A percentile compares a stretch with the other conserved stretches of the same genome.
Conservation (phyloP, 2,797 vertebrate species). For the Sandelia bainsii region DNA sequence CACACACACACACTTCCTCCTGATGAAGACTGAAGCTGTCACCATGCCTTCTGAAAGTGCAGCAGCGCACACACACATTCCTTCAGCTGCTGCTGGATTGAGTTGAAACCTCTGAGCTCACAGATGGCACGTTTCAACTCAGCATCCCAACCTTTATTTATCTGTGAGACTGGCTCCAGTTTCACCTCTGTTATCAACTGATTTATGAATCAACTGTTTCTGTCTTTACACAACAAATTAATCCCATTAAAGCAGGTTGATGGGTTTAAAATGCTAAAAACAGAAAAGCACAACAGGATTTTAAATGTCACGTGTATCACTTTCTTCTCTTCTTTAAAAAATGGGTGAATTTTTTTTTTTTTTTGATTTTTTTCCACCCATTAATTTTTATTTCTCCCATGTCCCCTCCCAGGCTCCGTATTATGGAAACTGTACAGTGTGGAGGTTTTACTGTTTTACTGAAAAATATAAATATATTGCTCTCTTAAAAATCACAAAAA, state of each 20-base stretch:
- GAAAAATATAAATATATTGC: no score
- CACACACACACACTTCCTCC: conserved; percentile 43
- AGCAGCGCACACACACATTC: conserved; percentile 43
- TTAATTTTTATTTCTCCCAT: no score
- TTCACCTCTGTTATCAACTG: conserved; percentile 15
- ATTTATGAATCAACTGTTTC: background rate
- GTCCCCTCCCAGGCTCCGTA: no score
- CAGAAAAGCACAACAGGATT: background rate
- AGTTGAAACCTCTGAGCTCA: conserved; percentile 33
- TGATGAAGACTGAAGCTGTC: conserved; percentile 68
- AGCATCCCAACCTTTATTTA: conserved; percentile 40
- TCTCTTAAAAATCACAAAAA: no score
- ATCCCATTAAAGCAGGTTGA: background rate
- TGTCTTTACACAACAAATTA: no score
- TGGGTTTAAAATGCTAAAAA: background rate
- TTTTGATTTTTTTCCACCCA: no score
- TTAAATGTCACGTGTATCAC: background rate
- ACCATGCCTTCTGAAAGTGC: conserved; percentile 34
- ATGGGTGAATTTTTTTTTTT: background rate
- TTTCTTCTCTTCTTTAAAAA: background rate
- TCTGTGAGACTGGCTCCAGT: background rate
- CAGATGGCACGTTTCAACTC: conserved; percentile 55
- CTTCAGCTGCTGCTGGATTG: conserved; percentile 45
- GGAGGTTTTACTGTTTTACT: no score
- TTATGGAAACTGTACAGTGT: no score